Evolutionary conservation across 2,113 vertebrate species (phyloP), one percentile per base, ranked within the genome.

Genomic region (Nothobranchius kuhntae): DNA sequence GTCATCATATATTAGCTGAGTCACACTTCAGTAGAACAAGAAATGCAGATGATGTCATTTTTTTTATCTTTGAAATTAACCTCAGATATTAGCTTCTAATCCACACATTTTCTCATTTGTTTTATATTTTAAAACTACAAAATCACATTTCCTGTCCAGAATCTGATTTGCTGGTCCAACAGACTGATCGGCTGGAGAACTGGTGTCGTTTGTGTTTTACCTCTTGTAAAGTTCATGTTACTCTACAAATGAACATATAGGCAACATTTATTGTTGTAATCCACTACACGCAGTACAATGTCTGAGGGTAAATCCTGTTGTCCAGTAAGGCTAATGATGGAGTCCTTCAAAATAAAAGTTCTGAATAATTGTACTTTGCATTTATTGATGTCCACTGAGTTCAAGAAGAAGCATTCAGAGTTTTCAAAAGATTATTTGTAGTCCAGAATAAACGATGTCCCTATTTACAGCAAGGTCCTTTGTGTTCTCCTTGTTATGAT

Each of bases 381-480:
- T 74, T 53, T 64, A 60, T 63, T 48, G 38, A 40, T 61, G 83
- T 82, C 83, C 67, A 10, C 9, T 58, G 53, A 75, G 77, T 78
- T 30, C 30, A 3, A 30, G 30, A 30, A 30, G 30, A 30, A 30
- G 30, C 30, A 30, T 69, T 61, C 61, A 54, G 80, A 69, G 61
- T 78, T 67, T 73, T 71, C 68, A 62, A 66, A 80, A 73, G 66
- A 78, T 73, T 62, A 65, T 66, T 38, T 68, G 60, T 60, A 67
- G 71, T 86, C 85, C 80, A 77, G 68, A 86, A 59, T 66, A 77
- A 77, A 78, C 40, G 67, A 62, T 72, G 81, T 86, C 83, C 87
- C 66, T 91, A 91, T 91, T 85, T 89, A 91, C 88, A 91, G 72
- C 47, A 83, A 78, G 74, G 70, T 81, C 81, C 73, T 74, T 64